Conservation (phyloP, 2,797 vertebrate genomes). For the Limnodromus scolopaceus region DNA sequence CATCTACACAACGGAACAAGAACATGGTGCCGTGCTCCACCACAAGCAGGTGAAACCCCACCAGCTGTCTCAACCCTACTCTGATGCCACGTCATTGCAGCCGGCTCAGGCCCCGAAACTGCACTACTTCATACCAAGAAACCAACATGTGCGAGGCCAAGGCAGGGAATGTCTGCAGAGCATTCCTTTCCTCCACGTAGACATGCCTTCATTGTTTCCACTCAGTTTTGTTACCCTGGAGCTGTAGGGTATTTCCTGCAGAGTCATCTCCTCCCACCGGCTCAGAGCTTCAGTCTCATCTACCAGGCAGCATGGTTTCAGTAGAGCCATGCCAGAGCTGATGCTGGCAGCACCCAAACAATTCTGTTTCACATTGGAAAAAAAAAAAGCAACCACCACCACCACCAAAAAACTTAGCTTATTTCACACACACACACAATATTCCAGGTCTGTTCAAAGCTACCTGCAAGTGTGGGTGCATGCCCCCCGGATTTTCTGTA, state of each 20-base stretch:
- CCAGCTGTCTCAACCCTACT: not conserved
- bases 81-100: not conserved
- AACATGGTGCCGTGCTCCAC: not conserved
- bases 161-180: not conserved
- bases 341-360: not conserved
- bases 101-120: not conserved
- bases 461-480: not conserved
- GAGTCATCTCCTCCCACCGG: not conserved
- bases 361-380: not conserved
- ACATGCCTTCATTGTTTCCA: conserved; percentile 24
- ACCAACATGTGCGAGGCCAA: not conserved
- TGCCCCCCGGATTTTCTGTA: not conserved
- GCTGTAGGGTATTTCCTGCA: conserved; percentile 42
- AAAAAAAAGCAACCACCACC: not conserved
- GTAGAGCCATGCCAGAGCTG: not conserved
- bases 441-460: not conserved
- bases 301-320: not conserved
- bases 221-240: conserved; percentile 34
- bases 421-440: not conserved
- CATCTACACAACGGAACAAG: not conserved
- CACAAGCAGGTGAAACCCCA: not conserved
- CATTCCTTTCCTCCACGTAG: not conserved
- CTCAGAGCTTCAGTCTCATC: not conserved
- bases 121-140: not conserved
- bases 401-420: not conserved